Percentiles rank a stretch among this genome's conserved stretches.
Evolutionary conservation across 2,797 vertebrate species (phyloP).

Genomic region (Scarus forsteni): DNA sequence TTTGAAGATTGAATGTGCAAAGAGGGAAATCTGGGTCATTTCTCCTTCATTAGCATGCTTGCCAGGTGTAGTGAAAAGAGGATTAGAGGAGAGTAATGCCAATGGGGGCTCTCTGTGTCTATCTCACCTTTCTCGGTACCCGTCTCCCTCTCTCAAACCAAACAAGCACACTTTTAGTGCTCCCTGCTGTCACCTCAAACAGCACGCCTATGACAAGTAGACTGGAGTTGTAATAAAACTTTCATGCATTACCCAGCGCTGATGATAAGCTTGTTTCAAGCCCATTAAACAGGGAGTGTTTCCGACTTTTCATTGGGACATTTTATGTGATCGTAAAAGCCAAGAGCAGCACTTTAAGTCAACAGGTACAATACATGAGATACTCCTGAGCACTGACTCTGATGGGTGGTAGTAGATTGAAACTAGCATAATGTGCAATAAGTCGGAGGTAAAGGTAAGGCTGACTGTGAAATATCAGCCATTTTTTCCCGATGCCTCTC

Average conservation of each 20-base stretch:
- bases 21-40: constrained; percentile 76
- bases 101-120: constrained; percentile 32
- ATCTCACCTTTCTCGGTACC: constrained; percentile 9
- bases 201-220: constrained; percentile 34
- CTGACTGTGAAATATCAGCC: not conserved
- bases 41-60: constrained; percentile 78
- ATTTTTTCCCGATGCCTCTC: too few species aligned
- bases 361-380: not conserved
- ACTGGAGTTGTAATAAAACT: constrained; percentile 30
- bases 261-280: constrained; percentile 35
- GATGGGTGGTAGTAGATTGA: too few species aligned
- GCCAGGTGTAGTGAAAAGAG: constrained; percentile 78
- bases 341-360: not conserved
- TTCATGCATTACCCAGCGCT: constrained; percentile 19
- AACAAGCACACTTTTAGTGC: constrained; percentile 62
- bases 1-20: constrained; percentile 42
- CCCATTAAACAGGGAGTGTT: constrained; percentile 40
- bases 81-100: constrained; percentile 71
- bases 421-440: constrained; percentile 1
- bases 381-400: not conserved
- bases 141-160: constrained; percentile 40
- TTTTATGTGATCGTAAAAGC: constrained; percentile 26
- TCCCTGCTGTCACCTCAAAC: constrained; percentile 47
- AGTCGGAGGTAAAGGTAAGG: not conserved
- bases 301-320: constrained; percentile 13